Conservation (phyloP, 2,113 vertebrate species). For the Cottus gobio region DNA sequence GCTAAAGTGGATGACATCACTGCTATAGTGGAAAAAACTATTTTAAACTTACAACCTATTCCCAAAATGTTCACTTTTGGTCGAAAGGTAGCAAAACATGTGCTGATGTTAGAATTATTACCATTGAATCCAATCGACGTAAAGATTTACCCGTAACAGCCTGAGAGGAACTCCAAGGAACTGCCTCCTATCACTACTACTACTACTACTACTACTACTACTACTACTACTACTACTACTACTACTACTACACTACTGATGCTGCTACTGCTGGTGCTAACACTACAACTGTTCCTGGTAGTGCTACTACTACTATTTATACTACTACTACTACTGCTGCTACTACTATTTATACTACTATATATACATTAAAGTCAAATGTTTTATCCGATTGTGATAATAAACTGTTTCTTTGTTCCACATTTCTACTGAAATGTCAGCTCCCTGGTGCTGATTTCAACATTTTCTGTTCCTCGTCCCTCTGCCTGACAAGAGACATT, state of each 20-base stretch:
- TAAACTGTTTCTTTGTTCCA: neutral
- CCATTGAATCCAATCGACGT: too few species aligned
- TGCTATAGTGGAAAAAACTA: too few species aligned
- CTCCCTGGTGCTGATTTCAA: neutral
- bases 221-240: neutral
- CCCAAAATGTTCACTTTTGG: too few species aligned
- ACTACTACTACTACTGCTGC: neutral
- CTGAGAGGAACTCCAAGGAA: neutral
- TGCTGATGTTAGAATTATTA: too few species aligned
- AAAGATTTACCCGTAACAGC: too few species aligned
- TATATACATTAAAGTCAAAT: neutral
- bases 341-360: neutral
- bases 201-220: neutral
- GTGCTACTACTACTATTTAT: too few species aligned
- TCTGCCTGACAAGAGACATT: neutral
- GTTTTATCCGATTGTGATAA: conserved; percentile 1
- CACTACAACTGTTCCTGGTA: too few species aligned
- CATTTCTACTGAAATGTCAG: neutral
- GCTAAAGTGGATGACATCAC: neutral
- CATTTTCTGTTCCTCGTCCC: neutral
- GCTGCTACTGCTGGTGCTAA: too few species aligned
- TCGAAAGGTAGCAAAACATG: too few species aligned
- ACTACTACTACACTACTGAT: neutral
- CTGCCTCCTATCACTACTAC: neutral
- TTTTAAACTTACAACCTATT: too few species aligned